Evolutionary conservation across 2,888 invertebrate genomes (phyloP).

Genomic region (Amorpha juglandis): DNA sequence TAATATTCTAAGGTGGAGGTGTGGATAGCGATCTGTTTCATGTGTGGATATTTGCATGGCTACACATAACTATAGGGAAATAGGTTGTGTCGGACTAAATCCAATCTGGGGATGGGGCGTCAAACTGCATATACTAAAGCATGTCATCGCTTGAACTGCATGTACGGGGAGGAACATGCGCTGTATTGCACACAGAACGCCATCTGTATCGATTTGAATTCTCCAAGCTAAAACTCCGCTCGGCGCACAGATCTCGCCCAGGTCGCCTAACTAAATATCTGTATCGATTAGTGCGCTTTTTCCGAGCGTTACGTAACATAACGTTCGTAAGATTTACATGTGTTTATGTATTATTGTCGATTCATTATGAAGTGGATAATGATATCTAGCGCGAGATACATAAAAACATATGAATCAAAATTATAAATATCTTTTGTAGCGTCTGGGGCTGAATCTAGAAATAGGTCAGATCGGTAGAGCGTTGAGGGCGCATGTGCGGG

Average conservation of each 20-base stretch:
- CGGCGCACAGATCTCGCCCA: slow-evolving; percentile 21
- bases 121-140: background rate
- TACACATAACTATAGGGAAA: background rate
- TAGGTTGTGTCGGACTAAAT: background rate
- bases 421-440: slow-evolving; percentile 32
- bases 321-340: background rate
- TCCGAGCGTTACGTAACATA: background rate
- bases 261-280: slow-evolving; percentile 7
- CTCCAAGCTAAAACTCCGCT: slow-evolving; percentile 12
- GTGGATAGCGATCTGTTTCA: background rate
- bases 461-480: slow-evolving; percentile 54
- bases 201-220: slow-evolving; percentile 16
- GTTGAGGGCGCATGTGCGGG: slow-evolving; percentile 54
- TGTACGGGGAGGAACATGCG: slow-evolving; percentile 7
- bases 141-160: background rate
- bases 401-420: slow-evolving; percentile 29
- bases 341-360: background rate
- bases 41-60: background rate
- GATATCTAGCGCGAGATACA: slow-evolving; percentile 12
- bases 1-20: background rate
- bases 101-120: background rate
- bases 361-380: slow-evolving; percentile 10
- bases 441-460: slow-evolving; percentile 50
- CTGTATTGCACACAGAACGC: slow-evolving; percentile 15
- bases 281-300: slow-evolving; percentile 20